These are phyloP conservation scores for Lepidochitona cinerea DNA, from an alignment of 2,888 invertebrate species.

Conservation along the genomic window DNA sequence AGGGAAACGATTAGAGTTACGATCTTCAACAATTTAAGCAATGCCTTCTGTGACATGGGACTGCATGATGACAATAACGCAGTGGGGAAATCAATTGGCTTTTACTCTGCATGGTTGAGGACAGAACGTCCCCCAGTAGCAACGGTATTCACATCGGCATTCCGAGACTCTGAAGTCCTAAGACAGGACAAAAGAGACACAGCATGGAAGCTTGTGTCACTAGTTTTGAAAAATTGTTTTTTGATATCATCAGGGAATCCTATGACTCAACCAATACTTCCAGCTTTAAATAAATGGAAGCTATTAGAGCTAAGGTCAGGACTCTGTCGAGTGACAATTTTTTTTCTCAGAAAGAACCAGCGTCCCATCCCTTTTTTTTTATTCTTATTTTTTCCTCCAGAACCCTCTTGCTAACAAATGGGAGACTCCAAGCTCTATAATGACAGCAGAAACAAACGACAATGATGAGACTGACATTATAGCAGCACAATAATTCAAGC, in stretches of 20 bases:
- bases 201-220: neutral
- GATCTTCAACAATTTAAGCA: conserved; percentile 1
- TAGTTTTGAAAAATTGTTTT: conserved; percentile 8
- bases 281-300: neutral
- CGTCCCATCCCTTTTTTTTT: too few relatives aligned
- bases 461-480: too few relatives aligned
- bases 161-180: neutral
- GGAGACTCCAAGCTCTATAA: too few relatives aligned
- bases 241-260: conserved; percentile 9
- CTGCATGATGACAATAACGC: neutral
- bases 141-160: neutral
- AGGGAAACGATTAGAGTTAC: neutral
- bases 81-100: neutral
- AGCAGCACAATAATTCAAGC: too few relatives aligned
- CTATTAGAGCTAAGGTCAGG: neutral
- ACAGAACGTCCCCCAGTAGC: neutral
- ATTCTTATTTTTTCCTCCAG: too few relatives aligned
- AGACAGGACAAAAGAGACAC: neutral
- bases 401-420: too few relatives aligned
- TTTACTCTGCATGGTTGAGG: neutral
- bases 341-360: too few relatives aligned
- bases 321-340: neutral
- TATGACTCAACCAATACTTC: neutral
- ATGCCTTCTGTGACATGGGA: neutral
- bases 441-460: too few relatives aligned